Percentiles rank a stretch among this genome's conserved stretches.
Evolutionary conservation across 2,888 invertebrate species (phyloP).

Genomic region (Drosophila mettleri): DNA sequence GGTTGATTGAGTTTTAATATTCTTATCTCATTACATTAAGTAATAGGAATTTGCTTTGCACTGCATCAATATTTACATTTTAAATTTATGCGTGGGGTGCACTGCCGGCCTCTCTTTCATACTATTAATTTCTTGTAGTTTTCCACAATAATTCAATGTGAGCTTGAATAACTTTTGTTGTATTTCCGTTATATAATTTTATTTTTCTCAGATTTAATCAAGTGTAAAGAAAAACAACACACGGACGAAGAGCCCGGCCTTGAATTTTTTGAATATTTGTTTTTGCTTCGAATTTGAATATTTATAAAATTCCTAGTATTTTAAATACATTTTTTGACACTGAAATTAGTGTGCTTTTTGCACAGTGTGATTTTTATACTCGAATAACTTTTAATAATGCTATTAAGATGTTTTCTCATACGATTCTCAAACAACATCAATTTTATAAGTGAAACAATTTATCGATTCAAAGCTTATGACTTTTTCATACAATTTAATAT

Average conservation of each 20-base stretch:
- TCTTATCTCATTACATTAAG: slow-evolving; percentile 61
- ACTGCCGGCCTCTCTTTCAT: not conserved
- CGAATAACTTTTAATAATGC: slow-evolving; percentile 3
- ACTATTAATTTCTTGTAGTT: slow-evolving; percentile 16
- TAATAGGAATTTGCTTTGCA: slow-evolving; percentile 45
- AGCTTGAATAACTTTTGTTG: not conserved
- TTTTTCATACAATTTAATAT: not conserved
- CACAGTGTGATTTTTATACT: slow-evolving; percentile 17
- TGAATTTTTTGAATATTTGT: slow-evolving; percentile 26
- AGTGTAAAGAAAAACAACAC: slow-evolving; percentile 46
- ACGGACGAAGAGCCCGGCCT: slow-evolving; percentile 32
- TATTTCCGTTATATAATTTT: slow-evolving; percentile 6
- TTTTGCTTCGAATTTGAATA: not conserved
- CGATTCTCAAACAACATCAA: not conserved
- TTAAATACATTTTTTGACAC: slow-evolving; percentile 52
- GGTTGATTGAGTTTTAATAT: slow-evolving; percentile 44
- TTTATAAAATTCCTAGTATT: slow-evolving; percentile 28
- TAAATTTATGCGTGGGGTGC: slow-evolving; percentile 51
- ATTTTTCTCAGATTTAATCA: slow-evolving; percentile 55
- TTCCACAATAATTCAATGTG: not conserved
- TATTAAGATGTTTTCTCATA: not conserved
- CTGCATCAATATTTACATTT: slow-evolving; percentile 61
- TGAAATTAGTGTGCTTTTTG: slow-evolving; percentile 32
- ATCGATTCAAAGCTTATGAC: not conserved
- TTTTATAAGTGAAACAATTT: not conserved